phyloP scores from a whole-genome alignment of 2,113 vertebrate species.

The Larimichthys polyactis region DNA sequence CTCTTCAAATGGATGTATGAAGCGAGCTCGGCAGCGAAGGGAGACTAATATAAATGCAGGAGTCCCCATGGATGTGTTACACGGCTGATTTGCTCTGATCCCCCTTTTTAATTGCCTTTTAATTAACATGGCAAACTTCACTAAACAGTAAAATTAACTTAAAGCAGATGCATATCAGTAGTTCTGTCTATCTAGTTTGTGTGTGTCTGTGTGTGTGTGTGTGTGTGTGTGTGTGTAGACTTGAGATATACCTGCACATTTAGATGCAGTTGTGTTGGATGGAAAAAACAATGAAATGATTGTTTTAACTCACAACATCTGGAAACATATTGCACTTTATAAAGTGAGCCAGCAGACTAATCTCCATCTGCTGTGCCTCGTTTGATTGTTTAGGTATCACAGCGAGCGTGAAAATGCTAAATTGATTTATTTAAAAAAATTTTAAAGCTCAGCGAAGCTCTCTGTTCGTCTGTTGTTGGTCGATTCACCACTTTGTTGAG shows the following conservation, averaged over 20 bases:
- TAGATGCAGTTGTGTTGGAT: not conserved
- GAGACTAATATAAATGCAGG: constrained; percentile 3
- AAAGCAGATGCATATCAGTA: not conserved
- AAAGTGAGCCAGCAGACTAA: too few species aligned
- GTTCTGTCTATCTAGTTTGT: not conserved
- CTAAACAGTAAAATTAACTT: constrained; percentile 13
- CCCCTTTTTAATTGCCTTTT: constrained; percentile 49
- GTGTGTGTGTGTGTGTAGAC: not conserved
- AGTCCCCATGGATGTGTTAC: constrained; percentile 15
- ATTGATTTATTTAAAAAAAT: too few species aligned
- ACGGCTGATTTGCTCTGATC: constrained; percentile 46
- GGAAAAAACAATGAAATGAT: not conserved
- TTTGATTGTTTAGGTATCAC: not conserved
- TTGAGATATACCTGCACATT: not conserved
- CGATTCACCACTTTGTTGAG: too few species aligned
- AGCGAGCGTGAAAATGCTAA: not conserved
- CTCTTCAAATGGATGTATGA: not conserved
- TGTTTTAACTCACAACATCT: not conserved
- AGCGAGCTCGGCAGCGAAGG: not conserved
- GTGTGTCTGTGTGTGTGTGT: not conserved
- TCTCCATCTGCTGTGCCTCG: not conserved
- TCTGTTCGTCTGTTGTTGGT: too few species aligned
- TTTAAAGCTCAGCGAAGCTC: too few species aligned
- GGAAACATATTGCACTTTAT: not conserved
- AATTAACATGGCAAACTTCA: constrained; percentile 50